Evolutionary conservation across 2,797 vertebrate species (phyloP).

Genomic region (Lacerta agilis): DNA sequence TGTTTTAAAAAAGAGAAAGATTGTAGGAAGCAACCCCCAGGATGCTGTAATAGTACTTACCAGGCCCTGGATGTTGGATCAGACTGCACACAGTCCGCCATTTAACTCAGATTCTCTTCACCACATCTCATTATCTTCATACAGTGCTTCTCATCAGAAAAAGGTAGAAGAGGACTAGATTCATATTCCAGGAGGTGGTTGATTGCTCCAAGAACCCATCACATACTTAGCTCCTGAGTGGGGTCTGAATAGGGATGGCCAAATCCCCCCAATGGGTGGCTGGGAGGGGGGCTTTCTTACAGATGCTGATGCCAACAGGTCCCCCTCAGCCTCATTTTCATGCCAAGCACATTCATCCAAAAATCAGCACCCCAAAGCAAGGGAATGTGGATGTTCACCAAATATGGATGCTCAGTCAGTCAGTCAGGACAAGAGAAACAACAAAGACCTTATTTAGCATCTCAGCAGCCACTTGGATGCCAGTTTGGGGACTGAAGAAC

Average conservation of each 20-base stretch:
- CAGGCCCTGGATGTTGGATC: constrained; percentile 56
- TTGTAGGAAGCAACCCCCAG: not conserved
- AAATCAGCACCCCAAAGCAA: not conserved
- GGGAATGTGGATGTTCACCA: not conserved
- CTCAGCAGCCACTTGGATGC: not conserved
- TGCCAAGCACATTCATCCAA: too few species aligned
- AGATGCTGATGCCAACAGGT: not conserved
- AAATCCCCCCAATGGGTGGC: too few species aligned
- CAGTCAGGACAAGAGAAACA: not conserved
- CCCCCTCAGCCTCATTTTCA: not conserved
- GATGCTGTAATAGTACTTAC: constrained; percentile 54
- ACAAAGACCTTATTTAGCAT: not conserved
- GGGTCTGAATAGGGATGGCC: not conserved
- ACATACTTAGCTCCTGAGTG: not conserved
- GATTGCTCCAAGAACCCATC: not conserved
- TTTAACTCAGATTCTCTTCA: constrained; percentile 34
- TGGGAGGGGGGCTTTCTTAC: not conserved
- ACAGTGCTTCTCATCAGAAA: not conserved
- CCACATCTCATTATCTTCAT: constrained; percentile 32
- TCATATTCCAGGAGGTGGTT: not conserved
- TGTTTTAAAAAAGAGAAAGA: not conserved
- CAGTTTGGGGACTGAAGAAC: not conserved
- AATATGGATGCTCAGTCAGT: too few species aligned
- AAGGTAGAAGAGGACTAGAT: not conserved
- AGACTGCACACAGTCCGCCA: constrained; percentile 56